Conservation (phyloP, 1,140 invertebrate species). For the Halyomorpha halys region DNA sequence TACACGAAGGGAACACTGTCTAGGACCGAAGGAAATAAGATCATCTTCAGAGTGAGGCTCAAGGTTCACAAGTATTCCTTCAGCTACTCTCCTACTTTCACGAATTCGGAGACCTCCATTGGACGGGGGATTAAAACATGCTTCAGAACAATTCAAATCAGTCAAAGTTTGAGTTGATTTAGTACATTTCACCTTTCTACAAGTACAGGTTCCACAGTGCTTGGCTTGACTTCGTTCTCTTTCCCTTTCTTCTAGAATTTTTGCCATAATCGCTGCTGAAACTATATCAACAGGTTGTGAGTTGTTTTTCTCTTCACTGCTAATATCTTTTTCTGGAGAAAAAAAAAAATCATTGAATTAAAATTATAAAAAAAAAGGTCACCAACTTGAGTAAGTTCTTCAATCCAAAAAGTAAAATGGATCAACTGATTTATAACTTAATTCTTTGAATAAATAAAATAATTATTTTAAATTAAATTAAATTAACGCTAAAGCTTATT, state of each 20-base stretch:
- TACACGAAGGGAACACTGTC: conserved; percentile 58
- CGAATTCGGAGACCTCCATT: background rate
- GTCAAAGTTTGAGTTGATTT: conserved; percentile 22
- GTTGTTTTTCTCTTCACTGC: conserved; percentile 29
- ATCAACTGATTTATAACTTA: background rate
- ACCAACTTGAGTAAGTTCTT: background rate
- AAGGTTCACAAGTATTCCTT: conserved; percentile 22
- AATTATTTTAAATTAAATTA: too few relatives aligned
- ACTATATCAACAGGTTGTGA: conserved; percentile 56
- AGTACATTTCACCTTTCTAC: conserved; percentile 36
- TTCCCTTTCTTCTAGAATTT: conserved; percentile 76
- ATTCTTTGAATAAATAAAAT: background rate
- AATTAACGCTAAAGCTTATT: too few relatives aligned
- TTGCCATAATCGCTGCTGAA: conserved; percentile 84
- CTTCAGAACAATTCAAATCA: background rate
- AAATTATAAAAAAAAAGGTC: too few relatives aligned
- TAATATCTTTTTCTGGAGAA: conserved; percentile 32
- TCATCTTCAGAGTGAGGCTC: conserved; percentile 16
- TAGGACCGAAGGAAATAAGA: conserved; percentile 38
- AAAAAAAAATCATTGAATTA: conserved; percentile 21
- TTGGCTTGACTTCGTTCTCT: conserved; percentile 58
- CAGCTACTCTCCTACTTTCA: conserved; percentile 12
- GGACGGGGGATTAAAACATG: background rate
- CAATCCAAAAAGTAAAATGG: background rate
- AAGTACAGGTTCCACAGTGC: conserved; percentile 71